Base-by-base conservation (phyloP, 2,888 invertebrate species). In the Tubulanus polymorphus region DNA sequence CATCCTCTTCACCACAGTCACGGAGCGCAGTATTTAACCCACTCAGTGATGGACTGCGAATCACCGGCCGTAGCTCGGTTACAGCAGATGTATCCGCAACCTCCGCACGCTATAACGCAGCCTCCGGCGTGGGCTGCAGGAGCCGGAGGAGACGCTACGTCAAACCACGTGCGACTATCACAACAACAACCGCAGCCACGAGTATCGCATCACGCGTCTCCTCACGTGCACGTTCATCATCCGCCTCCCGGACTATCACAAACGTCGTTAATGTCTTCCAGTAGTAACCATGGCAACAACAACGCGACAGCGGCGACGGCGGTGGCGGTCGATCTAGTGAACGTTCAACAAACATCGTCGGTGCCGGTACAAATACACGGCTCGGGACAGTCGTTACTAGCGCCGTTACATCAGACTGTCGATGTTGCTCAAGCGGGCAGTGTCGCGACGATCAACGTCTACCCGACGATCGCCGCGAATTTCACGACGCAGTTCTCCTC, bases 11-110 rank as follows among this genome's bases (percentile, higher is more conserved):
- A 66, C 55, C 67, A 67, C 35, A 51, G 51, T 35, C 48, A 27
- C 30, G 27, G 35, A n/a, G 48, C 30, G 37, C 37, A 48, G 46
- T 54, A 55, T 50, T 52, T 56, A n/a, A 45, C 57, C 50, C 48
- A 20, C 15, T 63, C 63, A 63, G 86, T 87, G 66, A 91, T 90
- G 88, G 90, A 91, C 71, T 91, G 90, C 82, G 88, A 88, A 76
- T 57, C 59, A 3, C 61, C 61, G 5, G 52, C 46, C 26, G 46
- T 27, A 23, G 18, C 47, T 15, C 49, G 49, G 18, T 25, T 29
- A 5, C 62, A 49, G 51, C 57, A 53, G 62, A 28, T 63, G 61
- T 48, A 63, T 51, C 37, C 55, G 47, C 56, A 49, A 46, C 58
- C 55, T 56, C 62, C 47, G 54, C 57, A 58, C 23, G 18, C 20